Base-by-base conservation (phyloP, 2,888 invertebrate genomes). In the Seira musarum region DNA sequence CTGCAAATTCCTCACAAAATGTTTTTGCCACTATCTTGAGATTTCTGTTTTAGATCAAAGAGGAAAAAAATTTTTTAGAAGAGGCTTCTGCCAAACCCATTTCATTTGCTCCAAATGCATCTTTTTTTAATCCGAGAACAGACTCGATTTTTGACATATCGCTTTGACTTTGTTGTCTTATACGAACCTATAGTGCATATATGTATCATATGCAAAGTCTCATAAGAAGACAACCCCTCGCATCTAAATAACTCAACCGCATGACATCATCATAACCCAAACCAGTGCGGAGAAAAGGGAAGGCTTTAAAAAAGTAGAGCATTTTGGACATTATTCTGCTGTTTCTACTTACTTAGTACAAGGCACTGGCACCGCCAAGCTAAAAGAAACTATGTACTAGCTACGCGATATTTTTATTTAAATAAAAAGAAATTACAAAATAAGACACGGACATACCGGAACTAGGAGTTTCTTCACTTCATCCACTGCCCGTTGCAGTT, bases 391-490 rank as follows among this genome's bases (percentile, higher is more conserved):
- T n/a, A n/a, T n/a, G n/a, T n/a, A n/a, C n/a, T n/a, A n/a, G n/a
- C n/a, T n/a, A n/a, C n/a, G n/a, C n/a, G n/a, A n/a, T n/a, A n/a
- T n/a, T n/a, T n/a, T n/a, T n/a, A 40, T 40, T 40, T 40, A 40
- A 40, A n/a, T n/a, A 40, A 40, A 40, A 40, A 40, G 40, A 40
- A 13, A 40, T 40, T 40, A 40, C 40, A 40, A 40, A 40, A 40
- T 66, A 66, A 72, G 24, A 57, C 74, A 69, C 71, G 65, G 68
- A 69, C 77, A 72, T 81, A 98, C 98, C 89, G 99, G 99, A 89
- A 99, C 93, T 87, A 99, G 93, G 88, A 99, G 92, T 90, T 98
- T 98, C 91, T 96, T 96, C 83, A 99, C 98, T 93, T 99, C 99
- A 88, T 98, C 98, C 63, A 98, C 96, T 66, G 99, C 99, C 88